Evolutionary conservation across 2,888 invertebrate genomes (phyloP).

Genomic region (Ormyrus thymus): DNA sequence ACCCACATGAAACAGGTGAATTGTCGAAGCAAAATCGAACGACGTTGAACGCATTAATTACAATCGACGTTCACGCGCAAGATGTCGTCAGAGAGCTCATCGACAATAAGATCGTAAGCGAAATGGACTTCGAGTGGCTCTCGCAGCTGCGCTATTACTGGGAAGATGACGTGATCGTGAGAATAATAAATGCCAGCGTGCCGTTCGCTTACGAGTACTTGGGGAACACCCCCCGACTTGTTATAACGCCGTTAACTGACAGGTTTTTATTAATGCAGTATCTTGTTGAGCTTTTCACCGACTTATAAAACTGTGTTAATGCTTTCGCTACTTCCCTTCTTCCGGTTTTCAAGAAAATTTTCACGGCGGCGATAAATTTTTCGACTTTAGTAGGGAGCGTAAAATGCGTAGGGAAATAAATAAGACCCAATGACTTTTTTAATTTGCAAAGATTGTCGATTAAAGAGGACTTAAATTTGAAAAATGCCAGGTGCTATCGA

Average conservation of each 20-base stretch:
- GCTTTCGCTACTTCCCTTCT: no score
- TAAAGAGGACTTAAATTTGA: neutral
- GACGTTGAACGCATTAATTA: conserved; percentile 88
- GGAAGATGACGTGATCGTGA: conserved; percentile 81
- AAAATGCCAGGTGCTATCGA: conserved; percentile 80
- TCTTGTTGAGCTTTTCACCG: neutral
- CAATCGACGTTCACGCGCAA: conserved; percentile 90
- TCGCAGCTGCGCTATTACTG: conserved; percentile 89
- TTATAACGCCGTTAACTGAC: conserved; percentile 85
- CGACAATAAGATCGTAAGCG: conserved; percentile 80
- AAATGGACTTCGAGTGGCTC: conserved; percentile 90
- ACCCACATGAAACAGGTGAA: conserved; percentile 76
- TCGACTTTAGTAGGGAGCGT: no score
- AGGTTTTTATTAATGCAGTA: conserved; percentile 71
- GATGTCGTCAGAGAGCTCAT: conserved; percentile 85
- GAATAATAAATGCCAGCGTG: conserved; percentile 87
- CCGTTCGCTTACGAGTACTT: conserved; percentile 90
- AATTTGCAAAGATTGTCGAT: no score
- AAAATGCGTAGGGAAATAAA: no score
- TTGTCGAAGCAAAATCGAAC: conserved; percentile 84
- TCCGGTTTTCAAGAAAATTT: no score
- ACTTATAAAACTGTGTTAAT: no score
- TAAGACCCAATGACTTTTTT: no score
- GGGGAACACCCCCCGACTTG: conserved; percentile 86
- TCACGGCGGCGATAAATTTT: no score